These are phyloP conservation scores for Axis porcinus DNA, from an alignment of 2,113 vertebrate genomes.

Conservation along the genomic window DNA sequence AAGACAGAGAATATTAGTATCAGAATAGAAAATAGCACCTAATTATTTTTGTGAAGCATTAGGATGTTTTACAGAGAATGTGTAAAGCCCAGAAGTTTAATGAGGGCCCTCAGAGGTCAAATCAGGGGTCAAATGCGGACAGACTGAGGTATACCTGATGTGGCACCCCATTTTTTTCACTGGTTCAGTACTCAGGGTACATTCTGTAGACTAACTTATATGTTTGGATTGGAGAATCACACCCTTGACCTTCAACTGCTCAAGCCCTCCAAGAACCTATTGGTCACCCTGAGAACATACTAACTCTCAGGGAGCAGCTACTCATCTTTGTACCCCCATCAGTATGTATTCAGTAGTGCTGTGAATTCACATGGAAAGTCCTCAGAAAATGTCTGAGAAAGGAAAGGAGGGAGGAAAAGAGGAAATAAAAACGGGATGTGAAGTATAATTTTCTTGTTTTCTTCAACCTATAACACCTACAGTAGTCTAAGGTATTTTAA, in stretches of 20 bases:
- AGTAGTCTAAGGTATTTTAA: neutral
- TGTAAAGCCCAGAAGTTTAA: neutral
- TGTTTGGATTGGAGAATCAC: neutral
- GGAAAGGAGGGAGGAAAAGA: neutral
- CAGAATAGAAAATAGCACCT: neutral
- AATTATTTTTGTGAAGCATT: neutral
- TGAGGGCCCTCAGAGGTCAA: neutral
- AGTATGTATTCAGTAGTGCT: neutral
- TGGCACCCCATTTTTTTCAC: no score
- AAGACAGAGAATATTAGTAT: neutral
- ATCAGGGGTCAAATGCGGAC: neutral
- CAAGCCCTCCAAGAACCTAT: neutral
- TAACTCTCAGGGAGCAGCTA: neutral
- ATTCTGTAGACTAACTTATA: neutral
- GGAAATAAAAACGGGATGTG: neutral
- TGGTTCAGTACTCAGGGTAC: neutral
- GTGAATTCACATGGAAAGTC: neutral
- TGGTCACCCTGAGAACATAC: neutral
- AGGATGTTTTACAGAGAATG: neutral
- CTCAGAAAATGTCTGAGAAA: neutral
- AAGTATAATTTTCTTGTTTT: neutral
- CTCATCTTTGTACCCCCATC: neutral
- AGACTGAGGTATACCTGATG: neutral
- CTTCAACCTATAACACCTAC: neutral
- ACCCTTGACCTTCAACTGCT: neutral